Evolutionary conservation across 2,113 vertebrate genomes (phyloP), one percentile per base, ranked within the genome.

Genomic region (Carassius auratus): DNA sequence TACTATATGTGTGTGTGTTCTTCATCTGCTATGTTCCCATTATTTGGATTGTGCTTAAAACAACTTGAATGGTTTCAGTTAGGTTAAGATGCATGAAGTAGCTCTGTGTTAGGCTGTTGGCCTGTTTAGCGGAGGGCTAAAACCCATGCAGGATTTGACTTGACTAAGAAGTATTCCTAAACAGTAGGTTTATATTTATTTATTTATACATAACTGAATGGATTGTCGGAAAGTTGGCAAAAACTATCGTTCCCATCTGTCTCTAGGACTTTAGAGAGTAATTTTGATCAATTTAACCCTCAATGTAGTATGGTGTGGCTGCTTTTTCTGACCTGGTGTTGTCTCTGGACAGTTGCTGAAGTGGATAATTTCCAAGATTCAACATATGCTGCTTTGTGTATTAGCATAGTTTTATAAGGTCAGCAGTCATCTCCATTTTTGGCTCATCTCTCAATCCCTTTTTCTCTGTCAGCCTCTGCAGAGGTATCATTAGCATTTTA

Each of bases 321-420:
- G 38, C 10, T n/a, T 48, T 4, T 79, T 45, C n/a, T 19, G 59
- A 64, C 52, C 12, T 61, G 33, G n/a, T 64, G 48, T 26, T 48
- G 13, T 38, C 78, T 64, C 23, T 10, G 12, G 59, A 48, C 64
- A 80, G 15, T 19, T 64, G 59, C 71, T 74, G 13, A 23, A 62
- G 45, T 62, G 59, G 36, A 45, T 9, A 42, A 26, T n/a, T 36
- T 80, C n/a, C 59, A 48, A 12, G 15, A 48, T 64, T 80, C n/a
- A 17, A 1, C 77, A 64, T 66, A 64, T 64, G 55, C 38, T 80
- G 61, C 78, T 68, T 68, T 66, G n/a, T 77, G 59, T 33, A 76
- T 52, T 30, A 76, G 83, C 45, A 36, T 66, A 30, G 26, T 36
- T 55, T 77, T 68, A 36, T 26, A 75, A 76, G 74, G 84, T 77